Evolutionary conservation across 1,140 invertebrate genomes (phyloP), one percentile per base, ranked within the genome.

Genomic region (Holcopasites calliopsidis): DNA sequence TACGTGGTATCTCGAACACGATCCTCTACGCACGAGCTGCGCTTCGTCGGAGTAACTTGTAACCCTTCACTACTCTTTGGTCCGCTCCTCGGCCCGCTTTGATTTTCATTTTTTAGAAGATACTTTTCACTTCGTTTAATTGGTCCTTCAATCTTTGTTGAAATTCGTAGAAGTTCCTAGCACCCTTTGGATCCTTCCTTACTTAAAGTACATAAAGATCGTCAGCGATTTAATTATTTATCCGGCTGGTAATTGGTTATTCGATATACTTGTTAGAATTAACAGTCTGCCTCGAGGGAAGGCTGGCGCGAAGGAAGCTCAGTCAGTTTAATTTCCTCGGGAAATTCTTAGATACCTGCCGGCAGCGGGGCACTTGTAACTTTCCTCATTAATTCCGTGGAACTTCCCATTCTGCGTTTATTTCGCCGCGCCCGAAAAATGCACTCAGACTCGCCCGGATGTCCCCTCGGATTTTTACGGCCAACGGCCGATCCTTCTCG

Each of bases 181-280:
- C n/a, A n/a, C n/a, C n/a, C n/a, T n/a, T n/a, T n/a, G n/a, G n/a
- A n/a, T n/a, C n/a, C n/a, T n/a, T n/a, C n/a, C n/a, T n/a, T n/a
- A n/a, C n/a, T n/a, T n/a, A n/a, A n/a, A n/a, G n/a, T 8, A 31
- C 31, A 47, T 47, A 49, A 40, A 60, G 33, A 40, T 60, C 33
- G n/a, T 16, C 35, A 8, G 3, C 42, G 8, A 1, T 40, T 64
- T 58, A 79, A 80, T 80, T 79, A 75, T 65, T 52, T 60, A 64
- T 69, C 35, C 62, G 33, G 23, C 23, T 55, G 7, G 55, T 75
- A 75, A 79, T 75, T 80, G 77, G 78, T 79, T 64, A 64, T 68
- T 80, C 77, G 62, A 79, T 79, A 23, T 38, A 54, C 71, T 80
- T 68, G 50, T 80, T 80, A 79, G 62, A 79, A 74, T 80, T 80